phyloP scores from a whole-genome alignment of 2,113 vertebrate genomes.

The Anhinga rufa region DNA sequence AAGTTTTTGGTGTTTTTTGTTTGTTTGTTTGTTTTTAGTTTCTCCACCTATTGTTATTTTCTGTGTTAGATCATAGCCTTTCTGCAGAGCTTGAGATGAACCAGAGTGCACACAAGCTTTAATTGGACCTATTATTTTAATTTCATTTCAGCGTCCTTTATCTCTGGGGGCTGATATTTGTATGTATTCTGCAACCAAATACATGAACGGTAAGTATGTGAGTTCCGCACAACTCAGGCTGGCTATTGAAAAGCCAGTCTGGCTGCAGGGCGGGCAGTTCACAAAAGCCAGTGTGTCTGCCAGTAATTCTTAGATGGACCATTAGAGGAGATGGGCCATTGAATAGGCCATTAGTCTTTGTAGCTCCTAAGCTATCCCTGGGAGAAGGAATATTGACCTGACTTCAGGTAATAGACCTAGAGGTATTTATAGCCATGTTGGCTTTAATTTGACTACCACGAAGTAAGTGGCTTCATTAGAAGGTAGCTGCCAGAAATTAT shows the following conservation, averaged over 20 bases:
- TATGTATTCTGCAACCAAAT: constrained; percentile 94
- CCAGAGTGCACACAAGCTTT: background rate
- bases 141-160: constrained; percentile 83
- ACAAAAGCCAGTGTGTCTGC: background rate
- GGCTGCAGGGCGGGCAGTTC: background rate
- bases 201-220: constrained; percentile 89
- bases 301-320: background rate
- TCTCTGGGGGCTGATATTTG: constrained; percentile 93
- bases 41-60: background rate
- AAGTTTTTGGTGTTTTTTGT: background rate
- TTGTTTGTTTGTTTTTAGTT: background rate
- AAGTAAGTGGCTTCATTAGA: background rate
- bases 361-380: background rate
- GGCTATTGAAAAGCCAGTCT: background rate
- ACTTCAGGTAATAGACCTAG: background rate
- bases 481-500: background rate
- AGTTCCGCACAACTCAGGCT: background rate
- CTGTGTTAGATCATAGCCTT: background rate
- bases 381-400: background rate
- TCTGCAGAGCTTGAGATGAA: background rate
- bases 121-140: background rate
- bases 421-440: background rate
- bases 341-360: background rate
- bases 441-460: background rate
- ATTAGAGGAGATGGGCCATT: background rate